phyloP scores from a whole-genome alignment of 2,888 invertebrate genomes.

The Tetragnatha montana region DNA sequence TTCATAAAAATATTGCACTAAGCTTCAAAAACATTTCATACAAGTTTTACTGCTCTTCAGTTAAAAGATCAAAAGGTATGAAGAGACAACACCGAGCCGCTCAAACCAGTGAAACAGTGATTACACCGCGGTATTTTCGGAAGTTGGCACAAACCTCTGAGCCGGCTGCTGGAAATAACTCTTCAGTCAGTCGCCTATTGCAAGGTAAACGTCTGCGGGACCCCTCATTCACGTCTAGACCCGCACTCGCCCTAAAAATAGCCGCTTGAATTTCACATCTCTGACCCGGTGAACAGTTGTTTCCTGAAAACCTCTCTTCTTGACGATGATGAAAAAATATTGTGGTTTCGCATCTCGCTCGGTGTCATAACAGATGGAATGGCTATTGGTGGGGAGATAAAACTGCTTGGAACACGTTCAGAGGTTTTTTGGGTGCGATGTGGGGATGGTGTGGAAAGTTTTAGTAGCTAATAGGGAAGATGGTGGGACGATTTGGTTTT shows the following conservation, averaged over 20 bases:
- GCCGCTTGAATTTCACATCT: slow-evolving; percentile 23
- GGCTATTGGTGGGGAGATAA: too few species aligned
- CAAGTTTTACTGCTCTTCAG: too few species aligned
- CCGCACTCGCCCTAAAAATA: slow-evolving; percentile 32
- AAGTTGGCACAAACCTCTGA: slow-evolving; percentile 45
- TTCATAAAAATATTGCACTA: too few species aligned
- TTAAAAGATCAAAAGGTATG: background rate
- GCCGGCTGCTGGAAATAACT: slow-evolving; percentile 59
- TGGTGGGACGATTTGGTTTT: too few species aligned
- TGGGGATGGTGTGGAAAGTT: too few species aligned
- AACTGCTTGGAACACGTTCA: too few species aligned
- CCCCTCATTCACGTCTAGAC: slow-evolving; percentile 65
- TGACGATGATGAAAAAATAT: background rate
- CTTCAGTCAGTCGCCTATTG: slow-evolving; percentile 23
- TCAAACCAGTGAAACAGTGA: background rate
- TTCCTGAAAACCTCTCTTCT: background rate
- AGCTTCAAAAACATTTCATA: too few species aligned
- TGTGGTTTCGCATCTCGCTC: background rate
- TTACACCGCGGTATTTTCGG: slow-evolving; percentile 51
- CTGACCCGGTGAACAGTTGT: slow-evolving; percentile 18
- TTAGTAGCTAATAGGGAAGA: too few species aligned
- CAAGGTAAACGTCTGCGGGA: slow-evolving; percentile 63
- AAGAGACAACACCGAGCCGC: background rate
- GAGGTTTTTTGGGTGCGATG: too few species aligned
- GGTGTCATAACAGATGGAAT: background rate